Base-by-base conservation (phyloP, 2,113 vertebrate species). In the Gracilinanus agilis region DNA sequence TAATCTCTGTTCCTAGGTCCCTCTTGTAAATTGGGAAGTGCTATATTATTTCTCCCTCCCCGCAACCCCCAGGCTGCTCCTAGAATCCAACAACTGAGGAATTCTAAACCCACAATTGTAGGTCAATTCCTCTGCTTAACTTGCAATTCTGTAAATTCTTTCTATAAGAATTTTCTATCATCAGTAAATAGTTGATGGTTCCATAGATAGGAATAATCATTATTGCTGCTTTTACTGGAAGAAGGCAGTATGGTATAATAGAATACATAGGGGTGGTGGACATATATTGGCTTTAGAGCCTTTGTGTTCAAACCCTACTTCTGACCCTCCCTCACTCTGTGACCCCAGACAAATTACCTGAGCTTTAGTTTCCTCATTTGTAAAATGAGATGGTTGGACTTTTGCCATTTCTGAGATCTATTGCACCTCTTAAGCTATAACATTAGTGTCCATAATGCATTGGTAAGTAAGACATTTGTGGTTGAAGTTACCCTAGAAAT, bases 1-100 rank as follows among this genome's bases (percentile, higher is more conserved):
- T 93, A 92, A 96, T 96, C 96, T 96, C 90, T 53, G 91, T 90
- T 96, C 44, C 91, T 24, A 3, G 13, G 21, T 89, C 1, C 67
- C 58, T 95, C 58, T 93, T 90, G 67, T 94, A 92, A 92, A 96
- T 89, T 49, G 34, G 58, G 61, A 92, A 94, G 75, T 23, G 75
- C 0, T 21, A 24, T 44, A 29, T 21, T 25, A 19, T 55, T 53
- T 24, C 23, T 8, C 44, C 53, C 53, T 53, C 67, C 44, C 54
- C 53, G 61, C 54, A 29, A 54, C 75, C 94, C 95, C 49, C 90
- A 83, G 44, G 27, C 49, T 56, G 75, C 40, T 19, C 49, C 67
- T 56, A 44, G n/a, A 67, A 83, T 88, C 96, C 1, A 89, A 53
- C 23, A 89, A 55, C 53, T 44, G 49, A 93, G 55, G 34, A 96